Evolutionary conservation across 2,113 vertebrate genomes (phyloP).

Genomic region (Lanius ludovicianus): DNA sequence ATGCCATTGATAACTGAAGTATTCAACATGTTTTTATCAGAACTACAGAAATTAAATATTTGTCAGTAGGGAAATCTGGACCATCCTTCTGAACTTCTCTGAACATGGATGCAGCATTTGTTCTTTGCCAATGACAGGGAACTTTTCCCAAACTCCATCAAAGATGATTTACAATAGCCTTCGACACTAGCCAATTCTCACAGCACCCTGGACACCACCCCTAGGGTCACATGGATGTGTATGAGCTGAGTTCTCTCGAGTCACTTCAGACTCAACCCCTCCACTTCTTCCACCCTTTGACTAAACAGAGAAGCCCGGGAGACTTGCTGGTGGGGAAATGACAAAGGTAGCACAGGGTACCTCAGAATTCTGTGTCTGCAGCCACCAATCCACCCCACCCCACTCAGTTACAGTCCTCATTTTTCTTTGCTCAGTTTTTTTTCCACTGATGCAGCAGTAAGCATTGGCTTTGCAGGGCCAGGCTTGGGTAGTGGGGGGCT

Average conservation of each 20-base stretch:
- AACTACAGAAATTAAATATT: neutral
- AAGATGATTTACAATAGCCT: neutral
- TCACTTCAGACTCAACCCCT: neutral
- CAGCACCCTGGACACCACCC: neutral
- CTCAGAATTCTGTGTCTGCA: neutral
- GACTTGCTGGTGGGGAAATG: neutral
- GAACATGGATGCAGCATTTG: neutral
- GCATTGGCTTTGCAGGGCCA: accelerated
- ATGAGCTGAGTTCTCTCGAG: neutral
- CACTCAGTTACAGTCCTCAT: neutral
- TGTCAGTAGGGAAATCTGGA: neutral
- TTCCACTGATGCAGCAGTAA: neutral
- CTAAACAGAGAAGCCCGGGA: neutral
- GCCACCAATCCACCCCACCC: neutral
- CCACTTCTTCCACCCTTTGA: neutral
- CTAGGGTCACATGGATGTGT: neutral
- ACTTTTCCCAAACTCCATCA: neutral
- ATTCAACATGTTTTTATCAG: neutral
- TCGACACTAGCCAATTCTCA: neutral
- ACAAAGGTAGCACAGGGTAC: neutral
- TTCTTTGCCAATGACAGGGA: neutral
- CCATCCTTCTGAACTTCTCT: neutral
- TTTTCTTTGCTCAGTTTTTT: neutral
- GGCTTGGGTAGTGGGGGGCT: neutral
- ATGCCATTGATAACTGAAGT: neutral